Conservation (phyloP, 2,888 invertebrate species). For the Campoplex nolae region DNA sequence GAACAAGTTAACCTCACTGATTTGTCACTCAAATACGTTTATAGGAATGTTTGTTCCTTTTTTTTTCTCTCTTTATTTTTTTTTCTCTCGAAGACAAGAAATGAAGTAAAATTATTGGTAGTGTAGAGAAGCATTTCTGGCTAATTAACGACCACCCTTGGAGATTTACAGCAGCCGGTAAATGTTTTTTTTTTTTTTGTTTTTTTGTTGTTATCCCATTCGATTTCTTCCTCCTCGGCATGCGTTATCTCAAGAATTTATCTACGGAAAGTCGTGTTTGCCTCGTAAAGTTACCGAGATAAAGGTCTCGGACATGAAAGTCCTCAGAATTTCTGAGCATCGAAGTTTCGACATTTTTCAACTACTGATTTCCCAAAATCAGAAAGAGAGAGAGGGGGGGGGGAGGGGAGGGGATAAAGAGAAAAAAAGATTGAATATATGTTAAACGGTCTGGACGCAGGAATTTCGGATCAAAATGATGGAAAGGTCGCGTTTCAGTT, state of each 20-base stretch:
- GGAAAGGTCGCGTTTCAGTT: background rate
- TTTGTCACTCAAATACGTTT: slow-evolving; percentile 4
- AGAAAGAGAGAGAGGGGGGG: background rate
- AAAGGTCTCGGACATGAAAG: slow-evolving; percentile 47
- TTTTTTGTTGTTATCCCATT: slow-evolving; percentile 14
- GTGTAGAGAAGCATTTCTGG: slow-evolving; percentile 42
- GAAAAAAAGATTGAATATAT: background rate
- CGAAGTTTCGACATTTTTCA: slow-evolving; percentile 8
- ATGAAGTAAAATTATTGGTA: slow-evolving; percentile 12
- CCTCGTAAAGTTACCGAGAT: slow-evolving; percentile 66
- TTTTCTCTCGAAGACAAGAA: background rate
- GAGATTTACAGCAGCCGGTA: slow-evolving; percentile 8
- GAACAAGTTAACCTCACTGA: background rate
- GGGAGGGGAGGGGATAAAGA: too few species aligned
- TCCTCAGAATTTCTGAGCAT: slow-evolving; percentile 42
- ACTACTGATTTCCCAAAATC: background rate
- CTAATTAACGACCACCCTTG: slow-evolving; percentile 66
- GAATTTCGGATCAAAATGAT: background rate
- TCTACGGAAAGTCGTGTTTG: slow-evolving; percentile 68
- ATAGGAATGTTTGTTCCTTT: background rate
- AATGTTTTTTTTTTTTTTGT: slow-evolving; percentile 7
- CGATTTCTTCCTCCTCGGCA: background rate
- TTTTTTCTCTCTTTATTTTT: too few species aligned
- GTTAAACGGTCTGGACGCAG: too few species aligned
- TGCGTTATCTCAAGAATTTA: slow-evolving; percentile 47